Conservation (phyloP, 2,797 vertebrate genomes). For the Cyclopterus lumpus region DNA sequence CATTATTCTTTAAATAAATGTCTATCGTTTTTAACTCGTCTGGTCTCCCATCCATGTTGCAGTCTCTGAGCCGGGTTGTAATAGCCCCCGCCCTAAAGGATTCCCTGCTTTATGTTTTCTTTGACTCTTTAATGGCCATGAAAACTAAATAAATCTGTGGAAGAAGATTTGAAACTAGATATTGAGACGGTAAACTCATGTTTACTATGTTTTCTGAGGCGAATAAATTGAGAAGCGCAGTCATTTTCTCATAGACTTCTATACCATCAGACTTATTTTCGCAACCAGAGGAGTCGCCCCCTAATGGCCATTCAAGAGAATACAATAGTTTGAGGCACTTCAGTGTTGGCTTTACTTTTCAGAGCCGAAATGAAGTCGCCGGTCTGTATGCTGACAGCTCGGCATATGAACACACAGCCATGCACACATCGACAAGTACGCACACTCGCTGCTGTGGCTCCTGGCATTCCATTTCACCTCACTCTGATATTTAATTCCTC, state of each 20-base stretch:
- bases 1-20: no score
- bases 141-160: not conserved
- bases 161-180: not conserved
- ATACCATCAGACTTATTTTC: not conserved
- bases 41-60: no score
- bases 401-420: not conserved
- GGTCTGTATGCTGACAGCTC: no score
- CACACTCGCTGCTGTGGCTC: slow-evolving; percentile 21
- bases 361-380: not conserved
- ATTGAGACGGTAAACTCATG: not conserved
- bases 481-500: slow-evolving; percentile 32
- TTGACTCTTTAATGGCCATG: not conserved
- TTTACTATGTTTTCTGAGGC: not conserved
- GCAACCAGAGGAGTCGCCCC: not conserved
- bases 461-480: slow-evolving; percentile 30
- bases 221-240: not conserved
- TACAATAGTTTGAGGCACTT: not conserved
- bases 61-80: no score
- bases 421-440: slow-evolving; percentile 11
- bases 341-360: not conserved
- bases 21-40: no score
- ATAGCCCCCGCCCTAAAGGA: not conserved
- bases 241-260: not conserved
- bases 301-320: not conserved
- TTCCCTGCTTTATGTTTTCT: not conserved